Percentiles rank a stretch among this genome's conserved stretches.
Evolutionary conservation across 2,888 invertebrate species (phyloP).

Genomic region (Cerastoderma edule): DNA sequence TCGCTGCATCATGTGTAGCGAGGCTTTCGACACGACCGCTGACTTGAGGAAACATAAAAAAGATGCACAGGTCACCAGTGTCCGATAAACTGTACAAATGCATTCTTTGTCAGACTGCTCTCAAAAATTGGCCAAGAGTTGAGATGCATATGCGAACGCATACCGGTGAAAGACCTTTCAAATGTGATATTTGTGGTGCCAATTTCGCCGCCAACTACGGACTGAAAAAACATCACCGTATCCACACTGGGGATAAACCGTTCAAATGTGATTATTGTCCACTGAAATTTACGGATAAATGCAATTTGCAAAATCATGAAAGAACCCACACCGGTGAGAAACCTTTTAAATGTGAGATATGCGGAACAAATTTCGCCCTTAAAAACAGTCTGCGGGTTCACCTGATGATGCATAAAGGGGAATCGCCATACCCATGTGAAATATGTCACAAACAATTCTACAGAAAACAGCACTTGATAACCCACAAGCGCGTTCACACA

Average conservation of each 20-base stretch:
- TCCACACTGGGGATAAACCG: constrained; percentile 1
- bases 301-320: constrained; percentile 2
- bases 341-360: not conserved
- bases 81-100: not conserved
- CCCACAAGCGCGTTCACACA: too few relatives aligned
- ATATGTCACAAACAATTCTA: too few relatives aligned
- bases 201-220: not conserved
- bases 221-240: not conserved
- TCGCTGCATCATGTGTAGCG: not conserved
- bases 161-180: constrained; percentile 1
- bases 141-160: not conserved
- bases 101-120: not conserved
- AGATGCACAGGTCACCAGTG: not conserved
- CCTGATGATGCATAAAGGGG: not conserved
- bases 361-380: too few relatives aligned
- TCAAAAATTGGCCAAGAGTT: not conserved
- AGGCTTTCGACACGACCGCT: not conserved
- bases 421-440: too few relatives aligned
- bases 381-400: constrained; percentile 5
- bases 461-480: too few relatives aligned
- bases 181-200: too few relatives aligned
- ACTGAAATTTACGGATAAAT: not conserved
- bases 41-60: not conserved
- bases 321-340: constrained; percentile 5
- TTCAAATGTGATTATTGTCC: not conserved